Percentiles rank a stretch among this genome's conserved stretches.
Conservation (phyloP, 1,140 invertebrate genomes). For the Trichonephila clavata region DNA sequence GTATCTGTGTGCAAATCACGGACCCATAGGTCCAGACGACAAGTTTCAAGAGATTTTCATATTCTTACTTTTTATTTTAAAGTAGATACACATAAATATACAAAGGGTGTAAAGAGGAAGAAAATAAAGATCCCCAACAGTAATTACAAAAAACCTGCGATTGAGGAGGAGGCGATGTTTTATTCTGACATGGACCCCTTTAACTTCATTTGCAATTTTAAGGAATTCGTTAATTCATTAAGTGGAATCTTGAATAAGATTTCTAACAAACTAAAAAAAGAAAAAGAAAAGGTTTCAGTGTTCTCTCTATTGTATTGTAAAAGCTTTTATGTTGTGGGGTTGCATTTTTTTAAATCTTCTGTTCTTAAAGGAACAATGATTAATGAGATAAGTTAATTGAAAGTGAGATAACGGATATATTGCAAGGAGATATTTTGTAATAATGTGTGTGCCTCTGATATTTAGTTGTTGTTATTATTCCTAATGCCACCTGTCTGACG, state of each 20-base stretch:
- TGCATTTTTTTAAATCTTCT: too few relatives aligned
- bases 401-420: too few relatives aligned
- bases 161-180: background rate
- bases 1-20: too few relatives aligned
- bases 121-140: background rate
- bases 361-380: background rate
- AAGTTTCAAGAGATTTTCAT: background rate
- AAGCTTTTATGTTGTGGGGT: background rate
- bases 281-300: background rate
- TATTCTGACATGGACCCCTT: conserved; percentile 61
- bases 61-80: background rate
- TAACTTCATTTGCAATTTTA: conserved; percentile 70
- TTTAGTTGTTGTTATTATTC: too few relatives aligned
- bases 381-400: background rate
- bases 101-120: background rate
- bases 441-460: too few relatives aligned
- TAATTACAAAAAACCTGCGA: conserved; percentile 57
- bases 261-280: background rate
- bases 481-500: too few relatives aligned
- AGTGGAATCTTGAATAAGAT: conserved; percentile 45
- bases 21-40: background rate
- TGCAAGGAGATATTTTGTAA: too few relatives aligned
- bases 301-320: background rate
- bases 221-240: conserved; percentile 63
- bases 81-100: conserved; percentile 11